Conservation (phyloP, 1,140 invertebrate genomes). For the Marisa cornuarietis region DNA sequence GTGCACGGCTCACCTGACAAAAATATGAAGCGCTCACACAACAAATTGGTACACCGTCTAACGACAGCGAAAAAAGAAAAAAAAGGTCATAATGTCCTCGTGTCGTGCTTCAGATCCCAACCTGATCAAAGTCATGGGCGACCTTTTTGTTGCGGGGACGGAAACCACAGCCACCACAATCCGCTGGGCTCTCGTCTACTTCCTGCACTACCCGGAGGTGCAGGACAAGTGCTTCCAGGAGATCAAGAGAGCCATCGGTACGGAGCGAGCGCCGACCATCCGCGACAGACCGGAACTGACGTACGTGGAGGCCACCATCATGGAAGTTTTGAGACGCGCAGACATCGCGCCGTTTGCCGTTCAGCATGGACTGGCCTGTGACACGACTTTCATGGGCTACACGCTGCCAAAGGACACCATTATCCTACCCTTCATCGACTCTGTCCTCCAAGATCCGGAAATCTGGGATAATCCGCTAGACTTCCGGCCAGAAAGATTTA, state of each 20-base stretch:
- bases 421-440: conserved; percentile 59
- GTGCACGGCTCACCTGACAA: no score
- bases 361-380: conserved; percentile 53
- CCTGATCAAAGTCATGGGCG: conserved; percentile 16
- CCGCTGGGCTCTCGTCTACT: conserved; percentile 80
- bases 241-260: conserved; percentile 83
- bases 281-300: conserved; percentile 72
- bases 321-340: conserved; percentile 60
- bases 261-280: conserved; percentile 77
- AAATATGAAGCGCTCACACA: no score
- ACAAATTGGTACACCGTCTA: no score
- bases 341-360: conserved; percentile 64
- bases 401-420: conserved; percentile 56
- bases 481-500: conserved; percentile 75
- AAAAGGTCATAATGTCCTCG: background rate
- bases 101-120: conserved; percentile 8
- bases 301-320: conserved; percentile 50
- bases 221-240: conserved; percentile 86
- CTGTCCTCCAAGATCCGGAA: conserved; percentile 57
- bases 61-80: background rate
- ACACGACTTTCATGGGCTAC: conserved; percentile 54
- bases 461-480: conserved; percentile 75
- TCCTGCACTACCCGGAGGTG: conserved; percentile 79
- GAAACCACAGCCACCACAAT: conserved; percentile 35
- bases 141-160: conserved; percentile 27